Percentiles rank a stretch among this genome's conserved stretches.
Conservation (phyloP, 53 echinoderm and acorn worm species). For the Arbacia lixula region DNA sequence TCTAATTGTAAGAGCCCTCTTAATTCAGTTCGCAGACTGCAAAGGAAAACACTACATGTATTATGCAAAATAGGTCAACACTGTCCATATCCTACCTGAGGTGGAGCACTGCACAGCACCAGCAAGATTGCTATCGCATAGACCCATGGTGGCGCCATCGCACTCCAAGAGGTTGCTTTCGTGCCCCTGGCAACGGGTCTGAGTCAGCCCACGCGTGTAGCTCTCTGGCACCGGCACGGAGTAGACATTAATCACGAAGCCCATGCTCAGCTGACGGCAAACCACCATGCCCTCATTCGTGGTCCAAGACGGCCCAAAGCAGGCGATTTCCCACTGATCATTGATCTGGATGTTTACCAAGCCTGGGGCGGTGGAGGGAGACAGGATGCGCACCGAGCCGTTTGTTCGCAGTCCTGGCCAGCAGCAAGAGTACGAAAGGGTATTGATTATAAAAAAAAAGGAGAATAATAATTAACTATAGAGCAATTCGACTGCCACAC, state of each 20-base stretch:
- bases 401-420: slow-evolving; percentile 33
- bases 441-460: too few species aligned
- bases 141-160: neutral
- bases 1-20: too few species aligned
- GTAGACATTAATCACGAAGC: slow-evolving; percentile 4
- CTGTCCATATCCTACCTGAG: neutral
- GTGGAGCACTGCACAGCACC: slow-evolving; percentile 22
- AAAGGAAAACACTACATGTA: too few species aligned
- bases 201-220: neutral
- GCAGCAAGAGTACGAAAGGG: too few species aligned
- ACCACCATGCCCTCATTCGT: slow-evolving; percentile 49
- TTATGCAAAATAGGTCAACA: too few species aligned
- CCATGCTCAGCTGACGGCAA: slow-evolving; percentile 35
- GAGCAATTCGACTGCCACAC: too few species aligned
- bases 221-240: neutral
- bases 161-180: slow-evolving; percentile 34
- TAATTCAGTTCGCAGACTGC: too few species aligned
- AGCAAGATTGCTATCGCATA: neutral
- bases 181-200: slow-evolving; percentile 29
- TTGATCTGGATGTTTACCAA: slow-evolving; percentile 15
- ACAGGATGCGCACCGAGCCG: slow-evolving; percentile 9
- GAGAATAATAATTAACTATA: too few species aligned
- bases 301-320: neutral
- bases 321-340: slow-evolving; percentile 1
- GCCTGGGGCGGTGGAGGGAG: neutral